Percentiles rank a stretch among this genome's conserved stretches.
These are phyloP conservation scores for Diplodus sargus DNA, from an alignment of 2,797 vertebrate genomes.

Conservation along the genomic window DNA sequence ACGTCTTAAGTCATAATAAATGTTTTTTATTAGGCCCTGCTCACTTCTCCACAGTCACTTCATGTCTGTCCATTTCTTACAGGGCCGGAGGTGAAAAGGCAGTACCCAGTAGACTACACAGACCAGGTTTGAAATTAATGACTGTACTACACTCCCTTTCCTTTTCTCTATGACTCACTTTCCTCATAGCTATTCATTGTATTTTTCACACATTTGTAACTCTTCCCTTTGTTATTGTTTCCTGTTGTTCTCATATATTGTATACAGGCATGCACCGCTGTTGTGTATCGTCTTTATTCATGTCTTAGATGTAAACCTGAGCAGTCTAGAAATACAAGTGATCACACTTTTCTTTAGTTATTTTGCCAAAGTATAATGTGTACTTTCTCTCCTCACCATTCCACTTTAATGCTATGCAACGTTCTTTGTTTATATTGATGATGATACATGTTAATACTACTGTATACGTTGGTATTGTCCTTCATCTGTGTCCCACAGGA, in stretches of 20 bases:
- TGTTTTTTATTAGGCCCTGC: constrained; percentile 67
- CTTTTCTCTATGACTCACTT: background rate
- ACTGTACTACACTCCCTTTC: background rate
- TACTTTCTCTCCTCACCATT: background rate
- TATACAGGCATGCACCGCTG: background rate
- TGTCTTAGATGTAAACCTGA: background rate
- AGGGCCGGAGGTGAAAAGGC: constrained; percentile 94
- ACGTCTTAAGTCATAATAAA: background rate
- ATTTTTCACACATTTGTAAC: background rate
- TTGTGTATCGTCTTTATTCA: background rate
- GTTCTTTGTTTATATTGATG: background rate
- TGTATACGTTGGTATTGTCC: background rate
- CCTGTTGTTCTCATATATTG: background rate
- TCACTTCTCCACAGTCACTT: constrained; percentile 81
- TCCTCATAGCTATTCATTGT: background rate
- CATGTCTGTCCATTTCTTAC: constrained; percentile 90
- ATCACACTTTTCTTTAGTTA: background rate
- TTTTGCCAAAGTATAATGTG: background rate
- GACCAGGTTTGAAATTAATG: constrained; percentile 93
- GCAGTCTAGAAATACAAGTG: background rate
- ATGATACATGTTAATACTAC: background rate
- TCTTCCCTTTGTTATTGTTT: background rate
- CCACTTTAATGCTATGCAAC: background rate
- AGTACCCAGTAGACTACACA: constrained; percentile 95
- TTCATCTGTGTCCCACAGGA: constrained; percentile 88